These are phyloP conservation scores for Rotaria macrura DNA, from an alignment of 2,888 invertebrate species.

Conservation along the genomic window DNA sequence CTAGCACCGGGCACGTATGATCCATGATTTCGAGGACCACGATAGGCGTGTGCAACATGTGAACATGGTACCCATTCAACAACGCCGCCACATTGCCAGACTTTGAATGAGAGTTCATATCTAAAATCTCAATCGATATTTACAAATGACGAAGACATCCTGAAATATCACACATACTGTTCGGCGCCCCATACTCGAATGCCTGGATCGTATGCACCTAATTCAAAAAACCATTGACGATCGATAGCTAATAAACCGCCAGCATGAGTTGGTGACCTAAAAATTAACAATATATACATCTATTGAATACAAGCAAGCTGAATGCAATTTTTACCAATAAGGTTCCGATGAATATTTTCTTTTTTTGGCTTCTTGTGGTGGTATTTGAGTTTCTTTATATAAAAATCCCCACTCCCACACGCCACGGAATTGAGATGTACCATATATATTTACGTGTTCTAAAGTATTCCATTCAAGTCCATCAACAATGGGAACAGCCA, in stretches of 20 bases:
- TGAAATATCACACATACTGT: slow-evolving; percentile 64
- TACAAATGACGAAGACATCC: background rate
- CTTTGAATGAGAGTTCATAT: slow-evolving; percentile 50
- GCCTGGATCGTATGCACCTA: slow-evolving; percentile 92
- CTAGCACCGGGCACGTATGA: slow-evolving; percentile 89
- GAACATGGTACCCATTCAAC: slow-evolving; percentile 98
- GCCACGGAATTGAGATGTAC: slow-evolving; percentile 70
- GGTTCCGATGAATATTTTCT: slow-evolving; percentile 34
- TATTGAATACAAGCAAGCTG: slow-evolving; percentile 40
- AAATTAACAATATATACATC: background rate
- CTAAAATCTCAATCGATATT: background rate
- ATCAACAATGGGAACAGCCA: slow-evolving; percentile 70
- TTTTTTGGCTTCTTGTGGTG: slow-evolving; percentile 30
- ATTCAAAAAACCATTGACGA: slow-evolving; percentile 78
- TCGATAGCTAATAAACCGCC: slow-evolving; percentile 97
- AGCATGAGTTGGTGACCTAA: slow-evolving; percentile 83
- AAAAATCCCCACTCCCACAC: slow-evolving; percentile 99
- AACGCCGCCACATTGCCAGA: slow-evolving; percentile 96
- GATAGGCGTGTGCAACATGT: slow-evolving; percentile 87
- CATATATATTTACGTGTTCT: slow-evolving; percentile 84
- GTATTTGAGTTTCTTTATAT: slow-evolving; percentile 66
- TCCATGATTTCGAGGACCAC: slow-evolving; percentile 97
- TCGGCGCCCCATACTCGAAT: slow-evolving; percentile 57
- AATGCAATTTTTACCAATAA: slow-evolving; percentile 30
- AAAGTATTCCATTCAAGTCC: slow-evolving; percentile 83